Evolutionary conservation across 1,140 invertebrate species (phyloP).

Genomic region (Trichomalopsis sarcophagae): DNA sequence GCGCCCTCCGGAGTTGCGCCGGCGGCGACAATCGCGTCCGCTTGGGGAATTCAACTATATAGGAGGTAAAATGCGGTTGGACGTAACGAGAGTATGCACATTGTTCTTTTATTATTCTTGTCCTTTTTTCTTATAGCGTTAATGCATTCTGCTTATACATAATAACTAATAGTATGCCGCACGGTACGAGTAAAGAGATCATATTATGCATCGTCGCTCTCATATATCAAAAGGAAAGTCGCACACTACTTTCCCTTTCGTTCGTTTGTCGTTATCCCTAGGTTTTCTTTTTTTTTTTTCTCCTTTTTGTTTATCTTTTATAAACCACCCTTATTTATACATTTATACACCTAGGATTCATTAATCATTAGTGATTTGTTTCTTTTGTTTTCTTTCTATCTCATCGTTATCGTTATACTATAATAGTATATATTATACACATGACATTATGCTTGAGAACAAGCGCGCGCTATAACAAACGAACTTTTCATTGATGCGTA

Average conservation of each 20-base stretch:
- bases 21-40: not conserved
- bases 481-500: slow-evolving; percentile 32
- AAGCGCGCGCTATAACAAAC: slow-evolving; percentile 16
- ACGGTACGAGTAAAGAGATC: slow-evolving; percentile 49
- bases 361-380: not conserved
- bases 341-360: slow-evolving; percentile 42
- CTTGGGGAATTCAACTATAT: slow-evolving; percentile 26
- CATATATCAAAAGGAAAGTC: not conserved
- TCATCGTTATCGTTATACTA: slow-evolving; percentile 17
- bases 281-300: not conserved
- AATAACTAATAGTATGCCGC: slow-evolving; percentile 45
- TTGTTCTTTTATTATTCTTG: not conserved
- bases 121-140: slow-evolving; percentile 18
- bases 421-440: slow-evolving; percentile 37
- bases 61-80: slow-evolving; percentile 45
- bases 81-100: slow-evolving; percentile 46
- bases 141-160: slow-evolving; percentile 41
- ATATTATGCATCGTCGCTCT: slow-evolving; percentile 23
- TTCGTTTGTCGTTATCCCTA: not conserved
- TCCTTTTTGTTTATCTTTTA: slow-evolving; percentile 1
- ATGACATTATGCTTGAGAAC: slow-evolving; percentile 34
- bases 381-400: slow-evolving; percentile 10
- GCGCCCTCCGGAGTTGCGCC: not conserved
- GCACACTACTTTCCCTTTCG: not conserved
- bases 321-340: slow-evolving; percentile 49